Evolutionary conservation across 2,113 vertebrate genomes (phyloP).

Genomic region (Uropsilus gracilis): DNA sequence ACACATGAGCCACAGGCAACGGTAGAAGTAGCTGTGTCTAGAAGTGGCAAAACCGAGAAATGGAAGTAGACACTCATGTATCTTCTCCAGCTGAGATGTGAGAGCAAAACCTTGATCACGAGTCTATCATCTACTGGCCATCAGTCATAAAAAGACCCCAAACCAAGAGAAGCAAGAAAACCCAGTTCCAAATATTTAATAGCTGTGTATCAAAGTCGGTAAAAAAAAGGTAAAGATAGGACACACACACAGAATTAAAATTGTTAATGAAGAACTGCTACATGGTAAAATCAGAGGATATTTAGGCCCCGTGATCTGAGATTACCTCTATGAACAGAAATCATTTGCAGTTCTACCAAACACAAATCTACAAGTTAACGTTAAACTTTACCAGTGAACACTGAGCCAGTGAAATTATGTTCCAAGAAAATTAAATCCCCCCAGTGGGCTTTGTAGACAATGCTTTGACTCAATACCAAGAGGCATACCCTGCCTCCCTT

Average conservation of each 20-base stretch:
- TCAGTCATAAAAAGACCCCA: background rate
- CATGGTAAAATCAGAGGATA: background rate
- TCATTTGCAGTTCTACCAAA: background rate
- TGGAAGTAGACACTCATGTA: no score
- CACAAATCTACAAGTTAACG: background rate
- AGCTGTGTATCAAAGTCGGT: no score
- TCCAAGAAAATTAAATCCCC: background rate
- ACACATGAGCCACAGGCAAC: no score
- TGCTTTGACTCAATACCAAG: background rate
- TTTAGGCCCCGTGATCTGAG: background rate
- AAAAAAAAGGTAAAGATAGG: no score
- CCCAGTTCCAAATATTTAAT: background rate
- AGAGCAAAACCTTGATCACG: background rate
- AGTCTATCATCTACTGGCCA: background rate
- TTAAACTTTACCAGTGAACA: background rate
- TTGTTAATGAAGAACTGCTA: background rate
- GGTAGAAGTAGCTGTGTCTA: background rate
- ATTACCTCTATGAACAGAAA: background rate
- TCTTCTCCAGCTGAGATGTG: background rate
- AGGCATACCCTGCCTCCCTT: fast-evolving
- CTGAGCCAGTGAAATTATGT: background rate
- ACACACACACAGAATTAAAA: background rate
- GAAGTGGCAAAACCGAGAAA: background rate
- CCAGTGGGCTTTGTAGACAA: background rate
- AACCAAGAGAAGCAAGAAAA: background rate